Base-by-base conservation (phyloP, 2,888 invertebrate species). In the Oeneis ivallda region DNA sequence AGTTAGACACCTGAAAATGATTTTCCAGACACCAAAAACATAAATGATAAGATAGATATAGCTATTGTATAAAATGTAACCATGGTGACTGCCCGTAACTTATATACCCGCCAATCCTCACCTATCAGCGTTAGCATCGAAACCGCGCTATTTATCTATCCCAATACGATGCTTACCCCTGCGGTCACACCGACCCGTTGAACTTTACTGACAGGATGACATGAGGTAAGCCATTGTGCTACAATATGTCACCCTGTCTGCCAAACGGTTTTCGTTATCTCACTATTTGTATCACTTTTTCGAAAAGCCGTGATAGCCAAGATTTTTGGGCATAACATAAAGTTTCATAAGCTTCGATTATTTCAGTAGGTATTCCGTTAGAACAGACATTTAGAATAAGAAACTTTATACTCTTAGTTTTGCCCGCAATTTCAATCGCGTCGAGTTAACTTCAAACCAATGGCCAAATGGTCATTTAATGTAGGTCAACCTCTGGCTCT, bases 91-190 rank as follows among this genome's bases (percentile, higher is more conserved):
- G 57, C 52, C 17, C 59, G 56, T 72, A 72, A 74, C 67, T 73
- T 76, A 86, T 84, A 83, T 77, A 80, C 79, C 78, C 77, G 83
- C 85, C 83, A 84, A 79, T 80, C 79, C 79, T 76, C 75, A 68
- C 75, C 72, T 82, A 85, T 88, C 83, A 72, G 78, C 79, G 50
- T 74, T 79, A 77, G 70, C 76, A 83, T 83, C 82, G 75, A 71
- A 76, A 76, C 79, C 56, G 56, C 56, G 75, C 85, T 9, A 89
- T 89, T 84, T 82, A 84, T 89, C 87, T 83, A 79, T 52, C 61
- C 50, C 10, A 52, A 60, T 85, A 88, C 87, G 83, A 79, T 26
- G 15, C 50, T 26, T 41, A 61, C 85, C 84, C 82, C 69, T 79
- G 78, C 75, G 79, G 78, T 77, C 78, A 79, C 82, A 82, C 80